Conservation (phyloP, 2,888 invertebrate genomes). For the Masnerella sp. region DNA sequence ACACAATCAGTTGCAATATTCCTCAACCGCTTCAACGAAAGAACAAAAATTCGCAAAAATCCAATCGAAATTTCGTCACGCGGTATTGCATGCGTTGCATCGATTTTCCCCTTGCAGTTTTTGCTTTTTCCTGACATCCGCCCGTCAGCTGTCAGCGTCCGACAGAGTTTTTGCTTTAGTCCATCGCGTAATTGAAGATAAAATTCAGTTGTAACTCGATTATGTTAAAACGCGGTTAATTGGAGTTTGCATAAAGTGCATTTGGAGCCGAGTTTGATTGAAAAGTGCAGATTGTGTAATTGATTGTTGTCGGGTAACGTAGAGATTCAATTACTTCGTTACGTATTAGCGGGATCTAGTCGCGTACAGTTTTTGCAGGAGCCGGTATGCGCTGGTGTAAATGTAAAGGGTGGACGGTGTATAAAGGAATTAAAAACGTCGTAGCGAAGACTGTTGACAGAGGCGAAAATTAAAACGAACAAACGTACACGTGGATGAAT, state of each 20-base stretch:
- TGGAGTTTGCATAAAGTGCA: slow-evolving; percentile 49
- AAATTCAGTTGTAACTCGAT: slow-evolving; percentile 53
- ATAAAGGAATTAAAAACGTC: slow-evolving; percentile 41
- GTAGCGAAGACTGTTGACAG: slow-evolving; percentile 67
- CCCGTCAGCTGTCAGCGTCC: slow-evolving; percentile 43
- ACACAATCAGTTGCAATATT: too few relatives aligned
- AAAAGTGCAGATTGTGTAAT: slow-evolving; percentile 42
- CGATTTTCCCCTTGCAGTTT: neutral
- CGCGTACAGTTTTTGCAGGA: slow-evolving; percentile 25
- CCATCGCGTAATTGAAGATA: slow-evolving; percentile 40
- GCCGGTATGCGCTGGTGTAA: slow-evolving; percentile 11
- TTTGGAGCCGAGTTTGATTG: slow-evolving; percentile 24
- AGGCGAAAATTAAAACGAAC: slow-evolving; percentile 68
- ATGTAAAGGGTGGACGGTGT: slow-evolving; percentile 6
- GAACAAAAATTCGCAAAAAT: too few relatives aligned
- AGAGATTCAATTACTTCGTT: slow-evolving; percentile 47
- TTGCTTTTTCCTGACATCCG: slow-evolving; percentile 23
- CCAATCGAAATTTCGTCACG: too few relatives aligned
- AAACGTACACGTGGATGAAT: slow-evolving; percentile 63
- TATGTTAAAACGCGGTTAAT: slow-evolving; percentile 52
- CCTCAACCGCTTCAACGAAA: too few relatives aligned
- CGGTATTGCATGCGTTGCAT: too few relatives aligned
- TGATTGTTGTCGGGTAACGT: slow-evolving; percentile 33
- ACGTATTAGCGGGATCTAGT: slow-evolving; percentile 32
- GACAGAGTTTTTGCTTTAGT: slow-evolving; percentile 53